Base-by-base conservation (phyloP, 2,797 vertebrate species). In the Neosilurus hyrtlii region DNA sequence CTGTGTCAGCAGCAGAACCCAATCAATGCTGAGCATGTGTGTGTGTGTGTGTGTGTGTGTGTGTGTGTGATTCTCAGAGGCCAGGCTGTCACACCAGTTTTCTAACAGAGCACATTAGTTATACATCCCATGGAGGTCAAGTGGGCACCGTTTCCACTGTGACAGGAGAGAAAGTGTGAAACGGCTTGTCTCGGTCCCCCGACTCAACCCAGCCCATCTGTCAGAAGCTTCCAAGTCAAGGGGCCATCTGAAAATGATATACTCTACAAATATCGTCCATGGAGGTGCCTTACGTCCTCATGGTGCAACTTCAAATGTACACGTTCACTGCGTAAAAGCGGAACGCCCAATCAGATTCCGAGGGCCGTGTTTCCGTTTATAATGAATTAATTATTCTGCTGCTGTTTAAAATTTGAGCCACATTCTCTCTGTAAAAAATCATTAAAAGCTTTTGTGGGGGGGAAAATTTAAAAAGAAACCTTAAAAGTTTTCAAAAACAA, bases 11-110 rank as follows among this genome's bases (percentile, higher is more conserved):
- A 22, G 59, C 43, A 61, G 90, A 83, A 75, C 90, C 92, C 89
- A 93, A 94, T 94, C 92, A 93, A 94, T 94, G 91, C 91, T 90
- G 89, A 85, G 86, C 6, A 24, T 70, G 59, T 65, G 66, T 70
- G 68, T 62, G 59, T 71, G 82, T 62, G 30, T 51, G 35, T 65
- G 59, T n/a, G 77, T 52, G 66, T 18, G 73, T 18, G 73, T 89
- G 88, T 86, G 85, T 62, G 67, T 83, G 83, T 59, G 83, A 77
- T 52, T 56, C 80, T 85, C 81, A 67, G 26, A 74, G 83, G 79
- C 75, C 83, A 65, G 79, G 79, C 65, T 85, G 66, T 83, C 56
- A 61, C 52, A 26, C 73, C 43, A 66, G 54, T 78, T 86, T 83
- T 56, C 83, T 70, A 80, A 82, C 85, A 80, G 80, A 65, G 71